phyloP scores from a whole-genome alignment of 2,888 invertebrate genomes.

The Steinernema carpocapsae region DNA sequence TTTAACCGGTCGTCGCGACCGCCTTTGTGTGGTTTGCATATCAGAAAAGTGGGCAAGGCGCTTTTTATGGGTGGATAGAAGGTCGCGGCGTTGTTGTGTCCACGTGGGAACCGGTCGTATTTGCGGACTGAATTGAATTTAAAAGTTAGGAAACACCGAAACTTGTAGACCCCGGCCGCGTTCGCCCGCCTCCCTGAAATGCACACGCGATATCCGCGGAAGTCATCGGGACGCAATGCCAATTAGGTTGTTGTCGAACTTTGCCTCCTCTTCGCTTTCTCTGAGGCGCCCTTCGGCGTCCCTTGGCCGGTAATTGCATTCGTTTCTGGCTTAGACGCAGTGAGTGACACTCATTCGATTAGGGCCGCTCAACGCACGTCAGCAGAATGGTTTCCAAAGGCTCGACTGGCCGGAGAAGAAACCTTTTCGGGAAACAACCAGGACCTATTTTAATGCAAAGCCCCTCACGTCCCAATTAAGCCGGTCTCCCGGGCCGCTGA shows the following conservation, averaged over 20 bases:
- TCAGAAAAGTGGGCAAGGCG: neutral
- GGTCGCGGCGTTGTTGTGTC: constrained; percentile 30
- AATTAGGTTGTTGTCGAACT: constrained; percentile 26
- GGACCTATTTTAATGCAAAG: neutral
- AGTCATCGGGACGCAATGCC: constrained; percentile 19
- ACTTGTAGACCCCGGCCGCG: neutral
- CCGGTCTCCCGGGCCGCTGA: neutral
- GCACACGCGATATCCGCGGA: neutral
- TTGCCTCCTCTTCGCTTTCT: neutral
- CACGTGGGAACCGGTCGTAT: constrained; percentile 26
- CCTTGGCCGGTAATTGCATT: constrained; percentile 20
- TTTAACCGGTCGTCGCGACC: neutral
- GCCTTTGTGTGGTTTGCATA: neutral
- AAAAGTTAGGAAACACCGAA: neutral
- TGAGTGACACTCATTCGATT: constrained; percentile 25
- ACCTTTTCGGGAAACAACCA: too few relatives aligned
- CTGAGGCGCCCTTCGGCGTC: neutral
- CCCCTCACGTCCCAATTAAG: neutral
- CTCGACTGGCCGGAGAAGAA: too few relatives aligned
- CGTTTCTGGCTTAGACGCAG: constrained; percentile 2
- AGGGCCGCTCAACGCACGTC: neutral
- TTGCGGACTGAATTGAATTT: neutral
- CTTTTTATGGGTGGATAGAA: constrained; percentile 9
- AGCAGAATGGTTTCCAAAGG: neutral
- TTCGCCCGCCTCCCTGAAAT: neutral